These are phyloP conservation scores for Megalops cyprinoides DNA, from an alignment of 2,797 vertebrate species.

Conservation along the genomic window DNA sequence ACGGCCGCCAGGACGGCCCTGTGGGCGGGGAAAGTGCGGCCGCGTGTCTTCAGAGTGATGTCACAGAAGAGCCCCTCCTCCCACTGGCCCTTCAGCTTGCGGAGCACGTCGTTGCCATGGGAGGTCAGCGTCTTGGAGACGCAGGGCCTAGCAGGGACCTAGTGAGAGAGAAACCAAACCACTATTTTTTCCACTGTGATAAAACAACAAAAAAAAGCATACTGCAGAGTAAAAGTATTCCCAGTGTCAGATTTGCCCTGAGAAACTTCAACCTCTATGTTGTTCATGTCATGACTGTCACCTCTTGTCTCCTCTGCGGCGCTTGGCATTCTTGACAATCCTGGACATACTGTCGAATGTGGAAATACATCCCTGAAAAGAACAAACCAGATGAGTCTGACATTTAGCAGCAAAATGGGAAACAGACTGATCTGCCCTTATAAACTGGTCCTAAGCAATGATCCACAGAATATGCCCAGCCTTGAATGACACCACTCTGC, in stretches of 20 bases:
- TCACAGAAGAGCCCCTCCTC: slow-evolving; percentile 81
- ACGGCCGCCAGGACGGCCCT: slow-evolving; percentile 79
- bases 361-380: slow-evolving; percentile 77
- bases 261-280: too few relatives aligned
- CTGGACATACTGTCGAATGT: slow-evolving; percentile 77
- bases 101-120: slow-evolving; percentile 69
- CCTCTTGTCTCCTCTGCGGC: slow-evolving; percentile 61
- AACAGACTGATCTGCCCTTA: too few relatives aligned
- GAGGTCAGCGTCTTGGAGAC: slow-evolving; percentile 72
- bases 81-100: slow-evolving; percentile 76
- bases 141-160: slow-evolving; percentile 40
- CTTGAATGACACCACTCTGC: too few relatives aligned
- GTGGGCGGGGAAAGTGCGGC: slow-evolving; percentile 74
- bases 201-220: too few relatives aligned
- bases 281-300: slow-evolving; percentile 43
- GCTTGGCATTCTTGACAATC: slow-evolving; percentile 70
- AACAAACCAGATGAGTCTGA: slow-evolving; percentile 23
- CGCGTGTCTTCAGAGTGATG: slow-evolving; percentile 74
- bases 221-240: too few relatives aligned
- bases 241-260: too few relatives aligned
- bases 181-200: too few relatives aligned
- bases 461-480: too few relatives aligned
- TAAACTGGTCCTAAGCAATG: too few relatives aligned
- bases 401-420: neutral
- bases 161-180: too few relatives aligned